Base-by-base conservation (phyloP, 2,113 vertebrate genomes). In the Xyrauchen texanus region DNA sequence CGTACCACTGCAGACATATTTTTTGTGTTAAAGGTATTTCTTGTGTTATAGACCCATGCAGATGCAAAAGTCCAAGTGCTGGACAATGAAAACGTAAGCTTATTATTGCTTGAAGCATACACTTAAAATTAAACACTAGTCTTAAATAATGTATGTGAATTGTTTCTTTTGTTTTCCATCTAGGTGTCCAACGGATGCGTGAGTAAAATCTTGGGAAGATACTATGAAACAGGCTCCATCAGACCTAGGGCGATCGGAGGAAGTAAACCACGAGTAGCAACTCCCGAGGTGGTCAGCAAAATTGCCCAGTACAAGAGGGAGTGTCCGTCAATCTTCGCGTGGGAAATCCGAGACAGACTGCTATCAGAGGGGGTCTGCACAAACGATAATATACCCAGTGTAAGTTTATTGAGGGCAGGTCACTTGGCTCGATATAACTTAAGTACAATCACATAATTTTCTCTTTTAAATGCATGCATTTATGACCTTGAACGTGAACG, bases 161-260 rank as follows among this genome's bases (percentile, higher is more conserved):
- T 95, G 90, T 95, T 88, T 96, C 90, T 89, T 82, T 89, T 93
- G 90, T 93, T 94, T 94, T 93, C 79, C 81, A 88, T 95, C 86
- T 93, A 99, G 98, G 98, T 99, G 83, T 99, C 98, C 80, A 99
- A 99, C 87, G 98, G 98, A 89, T 99, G 98, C 87, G 98, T 99
- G 92, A 99, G 98, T 93, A 99, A 99, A 92, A 99, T 99, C 92
- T 91, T 99, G 95, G 98, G 98, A 88, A 95, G 98, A 84, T 99
- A 99, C 93, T 99, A 99, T 94, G 98, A 99, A 93, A 99, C 98
- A 67, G 98, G 98, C 89, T 99, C 97, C 77, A 99, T 99, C 92
- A 95, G 98, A 92, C 98, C 98, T 81, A 94, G 98, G 85, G 98
- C 98, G 86, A 99, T 99, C 87, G 98, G 98, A 88, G 98, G 98